These are phyloP conservation scores for Psilopogon haemacephalus DNA, from an alignment of 2,113 vertebrate species.

Conservation along the genomic window DNA sequence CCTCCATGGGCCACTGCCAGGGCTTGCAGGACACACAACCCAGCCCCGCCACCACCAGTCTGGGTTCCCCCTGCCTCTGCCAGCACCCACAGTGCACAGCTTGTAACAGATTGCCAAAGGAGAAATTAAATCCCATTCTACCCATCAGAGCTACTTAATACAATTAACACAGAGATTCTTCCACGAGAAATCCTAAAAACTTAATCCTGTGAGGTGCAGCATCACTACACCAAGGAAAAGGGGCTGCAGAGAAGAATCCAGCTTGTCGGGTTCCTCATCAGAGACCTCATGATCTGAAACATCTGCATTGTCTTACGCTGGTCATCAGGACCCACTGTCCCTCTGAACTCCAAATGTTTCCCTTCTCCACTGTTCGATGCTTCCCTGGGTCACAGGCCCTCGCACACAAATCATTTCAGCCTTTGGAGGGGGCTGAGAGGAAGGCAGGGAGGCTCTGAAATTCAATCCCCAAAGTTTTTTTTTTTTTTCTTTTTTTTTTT, in stretches of 20 bases:
- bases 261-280: conserved; percentile 43
- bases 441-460: conserved; percentile 82
- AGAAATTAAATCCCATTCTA: neutral
- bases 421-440: conserved; percentile 77
- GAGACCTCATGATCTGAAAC: conserved; percentile 82
- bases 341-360: conserved; percentile 90
- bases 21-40: neutral
- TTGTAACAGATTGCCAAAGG: neutral
- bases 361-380: conserved; percentile 87
- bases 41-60: neutral
- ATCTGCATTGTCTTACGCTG: conserved; percentile 89
- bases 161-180: neutral
- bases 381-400: conserved; percentile 89
- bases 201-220: neutral
- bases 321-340: conserved; percentile 74
- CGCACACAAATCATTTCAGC: conserved; percentile 93
- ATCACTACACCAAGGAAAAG: neutral
- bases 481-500: conserved; percentile 13
- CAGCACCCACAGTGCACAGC: neutral
- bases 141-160: neutral
- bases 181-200: neutral
- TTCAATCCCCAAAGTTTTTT: conserved; percentile 82
- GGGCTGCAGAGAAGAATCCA: neutral
- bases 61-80: neutral
- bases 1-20: neutral